Percentiles rank a stretch among this genome's conserved stretches.
Conservation (phyloP, 2,113 vertebrate genomes). For the Xenopus tropicalis region UCB_Xtro_10.0 CM004445.2:27366001-27366500, state of each 20-base stretch:
- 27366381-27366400: constrained; percentile 68
- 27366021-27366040: constrained; percentile 45
- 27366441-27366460: constrained; percentile 50
- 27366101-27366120: too few species aligned
- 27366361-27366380: constrained; percentile 58
- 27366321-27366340: constrained; percentile 66
- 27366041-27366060: constrained; percentile 6
- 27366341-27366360: constrained; percentile 57
- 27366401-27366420: constrained; percentile 53
- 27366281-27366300: constrained; percentile 60
- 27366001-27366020: too few species aligned
- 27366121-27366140: constrained; percentile 29
- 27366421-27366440: constrained; percentile 59
- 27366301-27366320: constrained; percentile 49
- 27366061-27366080: constrained; percentile 13
- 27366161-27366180: constrained; percentile 56
- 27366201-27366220: constrained; percentile 70
- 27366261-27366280: constrained; percentile 71
- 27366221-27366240: constrained; percentile 60
- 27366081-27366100: constrained; percentile 27
- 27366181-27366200: constrained; percentile 64
- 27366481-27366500: constrained; percentile 44
- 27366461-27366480: constrained; percentile 52
- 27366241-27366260: constrained; percentile 68
- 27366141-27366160: constrained; percentile 53